Evolutionary conservation across 37 sponge, comb jelly and placozoan species (phyloP).

Genomic region (Amphimedon queenslandica): DNA sequence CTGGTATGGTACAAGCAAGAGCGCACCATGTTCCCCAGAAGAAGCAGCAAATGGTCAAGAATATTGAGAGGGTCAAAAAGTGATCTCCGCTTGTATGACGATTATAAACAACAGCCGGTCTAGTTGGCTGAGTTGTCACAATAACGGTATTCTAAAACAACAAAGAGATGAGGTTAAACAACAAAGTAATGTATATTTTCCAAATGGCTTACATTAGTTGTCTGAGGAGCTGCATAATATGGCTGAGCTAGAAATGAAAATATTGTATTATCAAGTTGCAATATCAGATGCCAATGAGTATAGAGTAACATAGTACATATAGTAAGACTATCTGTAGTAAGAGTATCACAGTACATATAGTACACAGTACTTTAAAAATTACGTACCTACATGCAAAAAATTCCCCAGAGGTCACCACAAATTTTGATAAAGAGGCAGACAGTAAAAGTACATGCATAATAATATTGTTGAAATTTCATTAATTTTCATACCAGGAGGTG

Average conservation of each 20-base stretch:
- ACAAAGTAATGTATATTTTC: neutral
- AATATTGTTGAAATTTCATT: too few relatives aligned
- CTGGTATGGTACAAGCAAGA: conserved; percentile 36
- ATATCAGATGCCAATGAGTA: neutral
- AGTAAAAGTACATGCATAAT: too few relatives aligned
- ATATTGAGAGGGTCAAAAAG: neutral
- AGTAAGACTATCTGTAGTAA: too few relatives aligned
- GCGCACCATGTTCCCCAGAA: conserved; percentile 4
- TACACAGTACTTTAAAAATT: too few relatives aligned
- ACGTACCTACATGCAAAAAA: too few relatives aligned
- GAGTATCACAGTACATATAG: too few relatives aligned
- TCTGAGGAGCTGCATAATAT: neutral
- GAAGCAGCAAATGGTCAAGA: neutral
- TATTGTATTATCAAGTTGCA: neutral
- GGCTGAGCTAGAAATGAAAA: neutral
- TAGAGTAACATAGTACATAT: neutral
- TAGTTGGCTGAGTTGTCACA: neutral
- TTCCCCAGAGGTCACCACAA: too few relatives aligned
- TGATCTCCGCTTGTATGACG: neutral
- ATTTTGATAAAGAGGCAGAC: too few relatives aligned
- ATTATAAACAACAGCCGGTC: neutral
- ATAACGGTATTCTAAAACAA: neutral
- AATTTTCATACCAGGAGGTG: too few relatives aligned
- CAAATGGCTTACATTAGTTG: neutral
- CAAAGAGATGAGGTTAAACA: neutral